phyloP scores from a whole-genome alignment of 2,113 vertebrate genomes.

The Etheostoma spectabile region DNA sequence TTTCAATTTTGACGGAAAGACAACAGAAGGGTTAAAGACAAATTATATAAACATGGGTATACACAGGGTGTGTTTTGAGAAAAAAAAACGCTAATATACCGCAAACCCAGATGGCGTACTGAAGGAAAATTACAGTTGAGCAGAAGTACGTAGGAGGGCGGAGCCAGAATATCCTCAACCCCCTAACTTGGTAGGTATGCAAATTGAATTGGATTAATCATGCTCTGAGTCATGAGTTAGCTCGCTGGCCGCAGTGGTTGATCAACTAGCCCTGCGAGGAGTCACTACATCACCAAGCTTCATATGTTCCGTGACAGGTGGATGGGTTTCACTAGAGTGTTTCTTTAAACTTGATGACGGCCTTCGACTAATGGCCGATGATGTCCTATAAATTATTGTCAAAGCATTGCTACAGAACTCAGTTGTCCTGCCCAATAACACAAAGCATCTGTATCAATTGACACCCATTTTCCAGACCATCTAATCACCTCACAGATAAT shows the following conservation, averaged over 20 bases:
- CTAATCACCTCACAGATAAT: conserved; percentile 38
- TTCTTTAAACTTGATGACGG: neutral
- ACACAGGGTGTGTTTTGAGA: no score
- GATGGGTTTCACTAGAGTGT: neutral
- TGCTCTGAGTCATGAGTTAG: neutral
- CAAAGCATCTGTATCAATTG: conserved; percentile 29
- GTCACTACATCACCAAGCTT: neutral
- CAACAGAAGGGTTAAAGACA: no score
- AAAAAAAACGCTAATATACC: no score
- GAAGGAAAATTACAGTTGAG: no score
- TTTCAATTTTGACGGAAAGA: no score
- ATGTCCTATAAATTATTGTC: conserved; percentile 8
- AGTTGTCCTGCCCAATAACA: conserved; percentile 8
- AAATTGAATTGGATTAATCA: no score
- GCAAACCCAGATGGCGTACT: no score
- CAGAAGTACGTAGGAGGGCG: no score
- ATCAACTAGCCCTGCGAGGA: no score
- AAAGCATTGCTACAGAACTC: conserved; percentile 2
- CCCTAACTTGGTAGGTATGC: no score
- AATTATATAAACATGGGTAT: no score
- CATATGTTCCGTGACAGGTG: neutral
- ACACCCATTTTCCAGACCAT: conserved; percentile 10
- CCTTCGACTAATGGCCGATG: neutral
- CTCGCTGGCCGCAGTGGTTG: neutral
- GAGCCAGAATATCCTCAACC: no score